A percentile compares a stretch with the other conserved stretches of the same genome.
Conservation (phyloP, 2,113 vertebrate genomes). For the Nestor notabilis region DNA sequence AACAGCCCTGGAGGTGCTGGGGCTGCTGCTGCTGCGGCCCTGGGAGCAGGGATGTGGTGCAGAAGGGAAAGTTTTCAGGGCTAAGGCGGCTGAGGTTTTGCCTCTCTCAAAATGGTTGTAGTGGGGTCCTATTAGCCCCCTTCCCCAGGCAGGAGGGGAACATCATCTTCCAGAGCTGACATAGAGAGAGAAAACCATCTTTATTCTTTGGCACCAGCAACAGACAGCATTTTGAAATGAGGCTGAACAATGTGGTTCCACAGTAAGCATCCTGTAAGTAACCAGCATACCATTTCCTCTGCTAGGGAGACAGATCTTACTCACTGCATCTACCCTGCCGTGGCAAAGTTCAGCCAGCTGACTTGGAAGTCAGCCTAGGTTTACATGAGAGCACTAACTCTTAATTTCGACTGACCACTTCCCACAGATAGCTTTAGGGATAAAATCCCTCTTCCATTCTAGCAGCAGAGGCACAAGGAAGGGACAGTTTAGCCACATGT, state of each 20-base stretch:
- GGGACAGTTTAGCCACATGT: background rate
- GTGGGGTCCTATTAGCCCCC: accelerated
- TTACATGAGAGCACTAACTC: background rate
- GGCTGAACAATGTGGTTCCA: background rate
- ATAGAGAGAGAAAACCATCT: background rate
- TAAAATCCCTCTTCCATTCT: background rate
- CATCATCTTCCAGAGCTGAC: background rate
- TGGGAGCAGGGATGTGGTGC: background rate
- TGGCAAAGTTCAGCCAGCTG: background rate
- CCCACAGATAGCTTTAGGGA: background rate
- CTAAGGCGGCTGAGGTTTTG: background rate
- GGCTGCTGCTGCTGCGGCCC: background rate
- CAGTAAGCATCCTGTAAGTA: background rate
- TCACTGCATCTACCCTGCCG: background rate
- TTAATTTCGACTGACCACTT: background rate
- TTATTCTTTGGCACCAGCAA: constrained; percentile 16
- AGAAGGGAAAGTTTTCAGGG: background rate
- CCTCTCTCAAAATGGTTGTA: background rate
- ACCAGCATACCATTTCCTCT: background rate
- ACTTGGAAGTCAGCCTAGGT: background rate
- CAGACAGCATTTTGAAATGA: background rate
- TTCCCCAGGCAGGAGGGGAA: background rate
- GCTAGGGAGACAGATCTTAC: background rate
- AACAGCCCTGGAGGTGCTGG: background rate
- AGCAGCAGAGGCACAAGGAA: background rate